These are phyloP conservation scores for Cnemophilus loriae DNA, from an alignment of 2,113 vertebrate species.

Conservation along the genomic window DNA sequence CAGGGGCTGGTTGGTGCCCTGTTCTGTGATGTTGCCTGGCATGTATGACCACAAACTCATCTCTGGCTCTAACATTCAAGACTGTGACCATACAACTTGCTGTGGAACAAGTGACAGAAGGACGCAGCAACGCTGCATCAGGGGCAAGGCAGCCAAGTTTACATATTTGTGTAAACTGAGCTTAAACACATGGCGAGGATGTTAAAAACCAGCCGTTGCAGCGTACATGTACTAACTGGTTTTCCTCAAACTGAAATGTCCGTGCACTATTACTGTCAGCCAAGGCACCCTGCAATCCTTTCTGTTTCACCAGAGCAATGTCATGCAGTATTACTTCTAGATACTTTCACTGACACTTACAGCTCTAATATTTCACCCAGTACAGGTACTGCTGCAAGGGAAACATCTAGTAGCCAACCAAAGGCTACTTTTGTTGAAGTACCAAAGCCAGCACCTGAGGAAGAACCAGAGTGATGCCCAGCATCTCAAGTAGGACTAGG, in stretches of 20 bases:
- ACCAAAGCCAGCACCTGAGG: neutral
- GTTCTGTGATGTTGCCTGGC: neutral
- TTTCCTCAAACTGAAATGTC: neutral
- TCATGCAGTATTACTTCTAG: neutral
- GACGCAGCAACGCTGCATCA: fast-evolving
- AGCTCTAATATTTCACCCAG: neutral
- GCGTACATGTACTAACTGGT: neutral
- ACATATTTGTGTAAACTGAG: neutral
- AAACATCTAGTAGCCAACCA: neutral
- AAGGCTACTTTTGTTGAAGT: neutral
- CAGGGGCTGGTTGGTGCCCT: neutral
- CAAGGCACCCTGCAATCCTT: neutral
- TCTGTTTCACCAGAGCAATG: neutral
- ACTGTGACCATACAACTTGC: neutral
- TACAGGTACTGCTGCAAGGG: neutral
- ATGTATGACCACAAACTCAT: neutral
- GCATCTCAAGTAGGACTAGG: neutral
- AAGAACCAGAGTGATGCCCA: neutral
- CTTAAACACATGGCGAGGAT: neutral
- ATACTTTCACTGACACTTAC: neutral
- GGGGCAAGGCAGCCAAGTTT: neutral
- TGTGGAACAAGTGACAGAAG: neutral
- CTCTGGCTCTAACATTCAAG: neutral
- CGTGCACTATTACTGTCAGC: neutral
- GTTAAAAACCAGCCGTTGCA: neutral